Conservation (phyloP, 1,140 invertebrate species). For the Drosophila albomicans region DNA sequence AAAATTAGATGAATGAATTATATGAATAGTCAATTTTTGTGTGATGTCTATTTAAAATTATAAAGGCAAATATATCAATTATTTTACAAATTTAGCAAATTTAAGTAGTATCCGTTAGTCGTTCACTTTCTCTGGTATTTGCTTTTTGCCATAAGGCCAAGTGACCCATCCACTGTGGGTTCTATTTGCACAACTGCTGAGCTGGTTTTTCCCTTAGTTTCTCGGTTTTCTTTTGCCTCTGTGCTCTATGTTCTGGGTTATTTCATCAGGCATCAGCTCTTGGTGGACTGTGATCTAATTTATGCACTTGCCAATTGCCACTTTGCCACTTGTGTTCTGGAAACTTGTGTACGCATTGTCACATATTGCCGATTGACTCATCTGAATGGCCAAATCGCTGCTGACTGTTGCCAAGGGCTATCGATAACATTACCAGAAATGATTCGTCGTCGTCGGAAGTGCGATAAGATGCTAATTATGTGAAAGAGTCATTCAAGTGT, state of each 20-base stretch:
- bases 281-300: slow-evolving; percentile 32
- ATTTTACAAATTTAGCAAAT: not conserved
- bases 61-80: no score
- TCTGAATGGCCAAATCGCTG: slow-evolving; percentile 4
- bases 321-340: not conserved
- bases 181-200: slow-evolving; percentile 41
- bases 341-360: slow-evolving; percentile 15
- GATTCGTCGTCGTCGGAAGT: slow-evolving; percentile 24
- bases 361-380: slow-evolving; percentile 18
- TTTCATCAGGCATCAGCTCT: slow-evolving; percentile 27
- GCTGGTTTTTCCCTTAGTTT: slow-evolving; percentile 24
- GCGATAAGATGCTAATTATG: slow-evolving; percentile 40
- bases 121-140: not conserved
- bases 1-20: no score
- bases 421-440: slow-evolving; percentile 2
- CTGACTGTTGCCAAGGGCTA: slow-evolving; percentile 30
- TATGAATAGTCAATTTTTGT: no score
- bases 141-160: slow-evolving; percentile 2
- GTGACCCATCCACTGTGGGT: slow-evolving; percentile 20
- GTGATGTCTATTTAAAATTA: no score
- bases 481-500: slow-evolving; percentile 4
- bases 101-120: slow-evolving; percentile 2
- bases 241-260: slow-evolving; percentile 18
- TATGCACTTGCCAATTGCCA: slow-evolving; percentile 35
- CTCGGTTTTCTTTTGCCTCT: not conserved